Conservation (phyloP, 2,113 vertebrate species). For the Capreolus pygargus region DNA sequence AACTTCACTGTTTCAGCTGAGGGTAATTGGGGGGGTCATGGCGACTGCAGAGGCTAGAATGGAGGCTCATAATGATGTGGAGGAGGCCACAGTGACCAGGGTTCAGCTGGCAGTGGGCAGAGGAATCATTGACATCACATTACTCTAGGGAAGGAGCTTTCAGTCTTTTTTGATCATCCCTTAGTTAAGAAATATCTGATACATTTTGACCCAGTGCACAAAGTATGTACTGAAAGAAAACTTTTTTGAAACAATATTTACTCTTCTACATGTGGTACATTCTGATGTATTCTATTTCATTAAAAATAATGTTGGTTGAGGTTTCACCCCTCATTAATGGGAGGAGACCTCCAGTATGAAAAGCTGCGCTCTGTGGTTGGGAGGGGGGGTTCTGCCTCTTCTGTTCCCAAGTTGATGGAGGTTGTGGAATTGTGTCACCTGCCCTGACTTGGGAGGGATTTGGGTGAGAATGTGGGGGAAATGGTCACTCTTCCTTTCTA, state of each 20-base stretch:
- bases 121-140: background rate
- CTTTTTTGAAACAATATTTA: background rate
- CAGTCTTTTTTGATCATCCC: background rate
- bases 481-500: constrained; percentile 66
- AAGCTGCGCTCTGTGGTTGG: background rate
- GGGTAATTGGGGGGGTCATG: background rate
- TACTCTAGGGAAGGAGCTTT: background rate
- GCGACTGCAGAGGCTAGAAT: background rate
- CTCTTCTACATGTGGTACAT: background rate
- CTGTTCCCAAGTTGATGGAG: background rate
- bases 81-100: background rate
- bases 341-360: background rate
- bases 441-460: background rate
- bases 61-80: background rate
- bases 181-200: background rate
- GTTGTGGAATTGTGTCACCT: background rate
- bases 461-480: background rate
- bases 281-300: constrained; percentile 12
- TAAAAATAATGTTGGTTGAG: constrained; percentile 26
- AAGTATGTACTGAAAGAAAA: background rate
- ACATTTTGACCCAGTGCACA: background rate
- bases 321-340: background rate
- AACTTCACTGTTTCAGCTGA: background rate
- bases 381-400: background rate
- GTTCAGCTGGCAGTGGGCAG: background rate